Conservation (phyloP, 1,140 invertebrate species). For the Drosophila sturtevanti region DNA sequence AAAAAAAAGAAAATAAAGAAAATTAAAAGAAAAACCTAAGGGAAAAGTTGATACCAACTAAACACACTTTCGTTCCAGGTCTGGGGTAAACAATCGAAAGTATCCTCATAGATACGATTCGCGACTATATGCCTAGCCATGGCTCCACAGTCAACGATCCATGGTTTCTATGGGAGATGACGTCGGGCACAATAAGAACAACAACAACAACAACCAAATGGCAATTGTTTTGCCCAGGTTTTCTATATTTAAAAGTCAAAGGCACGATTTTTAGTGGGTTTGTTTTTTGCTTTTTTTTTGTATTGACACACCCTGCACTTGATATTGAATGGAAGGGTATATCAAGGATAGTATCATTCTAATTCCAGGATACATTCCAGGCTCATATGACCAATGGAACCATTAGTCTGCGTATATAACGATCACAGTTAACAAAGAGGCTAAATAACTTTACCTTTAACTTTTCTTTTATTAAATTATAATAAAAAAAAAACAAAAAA, state of each 20-base stretch:
- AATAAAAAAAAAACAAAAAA: too few species aligned
- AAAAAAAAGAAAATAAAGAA: too few species aligned
- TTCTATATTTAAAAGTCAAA: conserved; percentile 76
- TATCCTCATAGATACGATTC: conserved; percentile 31
- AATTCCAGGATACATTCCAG: too few species aligned
- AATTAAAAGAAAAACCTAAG: neutral
- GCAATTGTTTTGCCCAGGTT: conserved; percentile 54
- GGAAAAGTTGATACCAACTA: neutral
- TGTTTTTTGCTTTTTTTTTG: neutral
- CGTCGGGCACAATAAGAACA: conserved; percentile 43
- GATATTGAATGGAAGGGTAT: neutral
- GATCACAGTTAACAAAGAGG: too few species aligned
- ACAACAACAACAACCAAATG: conserved; percentile 26
- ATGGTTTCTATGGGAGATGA: conserved; percentile 31
- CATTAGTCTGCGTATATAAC: too few species aligned
- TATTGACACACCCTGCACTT: neutral
- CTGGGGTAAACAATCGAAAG: conserved; percentile 34
- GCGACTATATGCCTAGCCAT: neutral
- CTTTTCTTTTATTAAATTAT: too few species aligned
- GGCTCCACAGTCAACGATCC: conserved; percentile 26
- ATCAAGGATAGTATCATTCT: too few species aligned
- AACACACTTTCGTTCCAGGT: conserved; percentile 45
- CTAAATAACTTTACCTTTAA: too few species aligned
- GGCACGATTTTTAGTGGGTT: conserved; percentile 46
- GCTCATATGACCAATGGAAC: too few species aligned